phyloP scores from a whole-genome alignment of 2,888 invertebrate genomes.

The Agrenia bidenticulata region DNA sequence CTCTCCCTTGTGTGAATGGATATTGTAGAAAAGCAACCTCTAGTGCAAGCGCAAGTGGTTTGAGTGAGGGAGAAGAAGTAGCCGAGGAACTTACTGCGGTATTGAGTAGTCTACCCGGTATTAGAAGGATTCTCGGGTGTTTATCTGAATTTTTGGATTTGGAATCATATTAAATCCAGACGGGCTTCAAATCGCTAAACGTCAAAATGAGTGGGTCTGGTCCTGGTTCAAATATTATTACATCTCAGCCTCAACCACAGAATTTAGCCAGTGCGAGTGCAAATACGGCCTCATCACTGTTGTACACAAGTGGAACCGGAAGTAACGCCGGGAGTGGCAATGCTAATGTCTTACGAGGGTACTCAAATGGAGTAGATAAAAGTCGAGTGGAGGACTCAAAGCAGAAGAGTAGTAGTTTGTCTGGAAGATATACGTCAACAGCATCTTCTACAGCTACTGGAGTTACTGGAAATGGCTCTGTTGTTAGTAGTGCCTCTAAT shows the following conservation, averaged over 20 bases:
- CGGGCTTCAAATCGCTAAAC: too few species aligned
- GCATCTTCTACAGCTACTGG: slow-evolving; percentile 30
- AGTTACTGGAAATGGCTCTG: slow-evolving; percentile 36
- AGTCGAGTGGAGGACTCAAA: slow-evolving; percentile 48
- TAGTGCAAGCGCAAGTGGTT: too few species aligned
- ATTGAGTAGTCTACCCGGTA: too few species aligned
- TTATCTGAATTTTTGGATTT: too few species aligned
- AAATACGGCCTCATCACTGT: slow-evolving; percentile 43
- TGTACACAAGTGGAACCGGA: slow-evolving; percentile 41
- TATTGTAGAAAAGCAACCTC: too few species aligned
- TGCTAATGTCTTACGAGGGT: slow-evolving; percentile 32
- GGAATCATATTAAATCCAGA: too few species aligned
- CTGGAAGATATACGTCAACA: slow-evolving; percentile 45
- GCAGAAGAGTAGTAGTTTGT: slow-evolving; percentile 49
- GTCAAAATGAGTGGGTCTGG: slow-evolving; percentile 34
- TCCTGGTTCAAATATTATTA: slow-evolving; percentile 33
- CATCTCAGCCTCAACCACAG: slow-evolving; percentile 47
- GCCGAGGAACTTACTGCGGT: too few species aligned
- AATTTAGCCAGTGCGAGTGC: slow-evolving; percentile 51
- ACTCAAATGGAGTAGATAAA: slow-evolving; percentile 41
- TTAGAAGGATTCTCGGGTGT: too few species aligned
- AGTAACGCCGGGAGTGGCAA: slow-evolving; percentile 9
- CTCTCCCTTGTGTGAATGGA: too few species aligned
- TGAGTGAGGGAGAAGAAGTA: too few species aligned
- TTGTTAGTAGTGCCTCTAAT: slow-evolving; percentile 23